Conservation (phyloP, 2,113 vertebrate species). For the Miniopterus natalensis region DNA sequence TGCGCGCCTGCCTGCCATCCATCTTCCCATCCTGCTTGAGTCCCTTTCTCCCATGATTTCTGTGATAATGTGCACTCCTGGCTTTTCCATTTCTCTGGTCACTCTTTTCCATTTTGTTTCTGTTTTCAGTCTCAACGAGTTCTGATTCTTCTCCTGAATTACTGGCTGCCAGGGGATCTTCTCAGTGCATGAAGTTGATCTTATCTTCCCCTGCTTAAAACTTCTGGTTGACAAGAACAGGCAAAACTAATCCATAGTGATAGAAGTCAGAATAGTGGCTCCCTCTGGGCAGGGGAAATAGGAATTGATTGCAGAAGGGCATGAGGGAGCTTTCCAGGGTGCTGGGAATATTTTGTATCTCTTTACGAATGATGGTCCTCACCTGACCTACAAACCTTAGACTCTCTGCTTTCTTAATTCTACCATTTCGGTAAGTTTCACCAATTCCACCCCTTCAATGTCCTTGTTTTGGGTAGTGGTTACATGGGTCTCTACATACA, state of each 20-base stretch:
- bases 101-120: background rate
- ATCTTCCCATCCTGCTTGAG: background rate
- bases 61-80: background rate
- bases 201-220: background rate
- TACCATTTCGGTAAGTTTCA: background rate
- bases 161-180: background rate
- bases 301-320: background rate
- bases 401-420: constrained; percentile 3
- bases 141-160: background rate
- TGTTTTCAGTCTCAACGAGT: background rate
- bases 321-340: background rate
- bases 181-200: background rate
- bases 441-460: background rate
- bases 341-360: constrained; percentile 13
- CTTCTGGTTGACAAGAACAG: background rate
- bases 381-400: background rate
- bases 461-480: background rate
- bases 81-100: background rate
- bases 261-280: constrained; percentile 30
- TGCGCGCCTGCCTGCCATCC: background rate
- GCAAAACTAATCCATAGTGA: background rate
- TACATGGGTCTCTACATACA: background rate
- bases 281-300: background rate
- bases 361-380: background rate
- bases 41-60: background rate